phyloP scores from a whole-genome alignment of 2,888 invertebrate genomes.

The Anodontia alba region DNA sequence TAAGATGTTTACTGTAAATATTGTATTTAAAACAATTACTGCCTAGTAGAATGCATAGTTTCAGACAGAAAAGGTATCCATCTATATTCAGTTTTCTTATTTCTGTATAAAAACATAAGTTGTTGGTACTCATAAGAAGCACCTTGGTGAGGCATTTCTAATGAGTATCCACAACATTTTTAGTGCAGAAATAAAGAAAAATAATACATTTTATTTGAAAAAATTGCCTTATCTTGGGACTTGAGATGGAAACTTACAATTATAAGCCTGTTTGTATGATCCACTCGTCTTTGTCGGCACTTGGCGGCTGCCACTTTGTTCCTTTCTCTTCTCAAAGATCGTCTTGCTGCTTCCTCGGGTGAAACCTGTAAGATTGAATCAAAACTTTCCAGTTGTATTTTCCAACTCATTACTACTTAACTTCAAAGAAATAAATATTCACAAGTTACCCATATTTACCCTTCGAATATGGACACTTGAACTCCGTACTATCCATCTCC shows the following conservation, averaged over 20 bases:
- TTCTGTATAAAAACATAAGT: not conserved
- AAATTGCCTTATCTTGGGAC: too few species aligned
- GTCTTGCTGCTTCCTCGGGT: conserved; percentile 96
- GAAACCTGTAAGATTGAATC: conserved; percentile 82
- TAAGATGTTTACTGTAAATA: too few species aligned
- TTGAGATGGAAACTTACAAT: not conserved
- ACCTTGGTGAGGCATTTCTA: not conserved
- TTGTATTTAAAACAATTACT: too few species aligned
- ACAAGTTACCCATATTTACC: too few species aligned
- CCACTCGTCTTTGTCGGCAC: conserved; percentile 97
- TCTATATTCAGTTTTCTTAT: too few species aligned
- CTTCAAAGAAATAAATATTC: too few species aligned
- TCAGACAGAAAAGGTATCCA: too few species aligned
- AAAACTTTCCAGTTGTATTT: not conserved
- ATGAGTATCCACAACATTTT: not conserved
- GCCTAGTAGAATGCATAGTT: too few species aligned
- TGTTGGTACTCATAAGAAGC: not conserved
- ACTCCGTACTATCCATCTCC: too few species aligned
- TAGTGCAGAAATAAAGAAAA: not conserved
- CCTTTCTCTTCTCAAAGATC: conserved; percentile 94
- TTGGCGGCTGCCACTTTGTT: conserved; percentile 99
- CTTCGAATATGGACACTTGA: too few species aligned
- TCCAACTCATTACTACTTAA: too few species aligned
- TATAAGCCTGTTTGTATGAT: conserved; percentile 96
- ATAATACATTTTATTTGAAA: not conserved